phyloP scores from a whole-genome alignment of 1,140 invertebrate genomes.

The Hylaeus volcanicus region DNA sequence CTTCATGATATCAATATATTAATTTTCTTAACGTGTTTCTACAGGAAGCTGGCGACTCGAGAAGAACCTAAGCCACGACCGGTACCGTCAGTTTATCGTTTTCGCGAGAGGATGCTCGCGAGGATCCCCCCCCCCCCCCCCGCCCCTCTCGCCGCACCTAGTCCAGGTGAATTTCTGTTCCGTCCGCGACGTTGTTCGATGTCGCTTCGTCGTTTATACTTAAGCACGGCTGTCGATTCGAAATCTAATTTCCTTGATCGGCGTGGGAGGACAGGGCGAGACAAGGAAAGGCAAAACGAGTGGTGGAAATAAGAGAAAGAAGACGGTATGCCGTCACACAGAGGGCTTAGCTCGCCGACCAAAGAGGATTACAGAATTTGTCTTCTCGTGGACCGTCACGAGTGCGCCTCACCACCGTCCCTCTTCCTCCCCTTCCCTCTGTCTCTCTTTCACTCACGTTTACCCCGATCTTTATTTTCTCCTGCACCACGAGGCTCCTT shows the following conservation, averaged over 20 bases:
- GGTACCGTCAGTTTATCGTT: neutral
- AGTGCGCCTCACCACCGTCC: slow-evolving; percentile 43
- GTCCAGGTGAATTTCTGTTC: slow-evolving; percentile 23
- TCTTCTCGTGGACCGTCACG: slow-evolving; percentile 72
- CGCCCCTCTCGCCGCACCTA: neutral
- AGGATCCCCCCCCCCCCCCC: neutral
- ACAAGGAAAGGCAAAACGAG: slow-evolving; percentile 41
- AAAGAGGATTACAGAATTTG: slow-evolving; percentile 80
- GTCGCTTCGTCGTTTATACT: slow-evolving; percentile 63
- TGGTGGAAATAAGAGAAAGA: slow-evolving; percentile 69
- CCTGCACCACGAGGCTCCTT: slow-evolving; percentile 32
- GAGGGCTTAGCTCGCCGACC: slow-evolving; percentile 77
- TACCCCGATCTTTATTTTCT: slow-evolving; percentile 33
- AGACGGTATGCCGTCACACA: slow-evolving; percentile 74
- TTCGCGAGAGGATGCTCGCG: no score
- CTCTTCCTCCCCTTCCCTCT: neutral
- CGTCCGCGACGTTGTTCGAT: slow-evolving; percentile 38
- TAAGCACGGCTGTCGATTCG: slow-evolving; percentile 66
- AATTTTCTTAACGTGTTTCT: no score
- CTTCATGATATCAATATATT: no score
- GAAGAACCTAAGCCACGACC: neutral
- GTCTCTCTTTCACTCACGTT: slow-evolving; percentile 4
- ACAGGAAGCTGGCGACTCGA: neutral
- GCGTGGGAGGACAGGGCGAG: slow-evolving; percentile 65
- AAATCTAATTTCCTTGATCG: slow-evolving; percentile 71